phyloP scores from a whole-genome alignment of 2,797 vertebrate genomes.

The Pangasius macronema region DNA sequence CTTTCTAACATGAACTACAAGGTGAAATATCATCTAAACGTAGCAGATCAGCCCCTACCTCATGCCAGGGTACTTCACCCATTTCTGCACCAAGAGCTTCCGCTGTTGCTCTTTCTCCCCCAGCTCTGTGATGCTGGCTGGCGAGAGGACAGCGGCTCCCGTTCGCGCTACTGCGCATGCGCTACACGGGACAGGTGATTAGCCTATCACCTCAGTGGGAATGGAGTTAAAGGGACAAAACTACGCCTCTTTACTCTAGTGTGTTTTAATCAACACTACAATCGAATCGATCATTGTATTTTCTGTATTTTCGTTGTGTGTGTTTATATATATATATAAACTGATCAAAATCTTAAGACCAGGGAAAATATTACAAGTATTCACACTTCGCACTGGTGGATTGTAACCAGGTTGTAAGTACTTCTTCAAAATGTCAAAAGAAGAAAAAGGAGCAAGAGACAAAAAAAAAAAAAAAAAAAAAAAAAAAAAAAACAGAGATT shows the following conservation, averaged over 20 bases:
- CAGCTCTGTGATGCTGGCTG: slow-evolving; percentile 51
- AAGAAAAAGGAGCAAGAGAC: no score
- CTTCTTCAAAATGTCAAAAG: no score
- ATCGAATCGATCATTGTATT: not conserved
- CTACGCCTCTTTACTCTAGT: slow-evolving; percentile 3
- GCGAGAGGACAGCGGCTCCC: slow-evolving; percentile 66
- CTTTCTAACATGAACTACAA: not conserved
- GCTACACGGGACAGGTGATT: slow-evolving; percentile 75
- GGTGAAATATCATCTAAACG: not conserved
- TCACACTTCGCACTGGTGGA: no score
- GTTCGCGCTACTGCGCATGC: slow-evolving; percentile 63
- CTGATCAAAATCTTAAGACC: no score
- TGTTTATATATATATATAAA: no score
- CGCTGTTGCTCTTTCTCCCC: slow-evolving; percentile 56
- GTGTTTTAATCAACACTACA: slow-evolving; percentile 12
- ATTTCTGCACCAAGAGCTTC: slow-evolving; percentile 62
- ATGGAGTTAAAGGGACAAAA: slow-evolving; percentile 76
- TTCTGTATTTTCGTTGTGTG: not conserved
- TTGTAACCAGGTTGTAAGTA: no score
- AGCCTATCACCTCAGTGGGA: slow-evolving; percentile 72
- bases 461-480: no score
- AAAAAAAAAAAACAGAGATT: no score
- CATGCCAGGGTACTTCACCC: slow-evolving; percentile 57
- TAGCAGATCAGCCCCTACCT: slow-evolving; percentile 62
- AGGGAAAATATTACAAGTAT: no score